Evolutionary conservation across 2,113 vertebrate species (phyloP).

Genomic region (Herpailurus yagouaroundi): DNA sequence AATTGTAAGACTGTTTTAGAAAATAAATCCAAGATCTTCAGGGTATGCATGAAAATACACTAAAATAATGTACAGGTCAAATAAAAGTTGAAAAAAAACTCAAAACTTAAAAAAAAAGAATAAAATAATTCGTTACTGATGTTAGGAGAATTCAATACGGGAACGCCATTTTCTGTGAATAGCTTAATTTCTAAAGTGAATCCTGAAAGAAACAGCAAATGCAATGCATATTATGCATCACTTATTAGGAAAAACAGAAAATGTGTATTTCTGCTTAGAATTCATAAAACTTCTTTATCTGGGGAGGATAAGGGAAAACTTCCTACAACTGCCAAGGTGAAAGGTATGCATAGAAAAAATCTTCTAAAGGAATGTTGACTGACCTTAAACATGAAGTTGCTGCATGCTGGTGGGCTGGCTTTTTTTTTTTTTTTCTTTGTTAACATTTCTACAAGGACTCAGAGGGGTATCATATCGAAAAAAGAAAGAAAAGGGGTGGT

Average conservation of each 20-base stretch:
- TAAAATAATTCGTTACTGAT: constrained; percentile 27
- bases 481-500: constrained; percentile 47
- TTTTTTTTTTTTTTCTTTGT: background rate
- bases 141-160: background rate
- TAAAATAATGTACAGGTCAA: constrained; percentile 24
- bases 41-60: constrained; percentile 29
- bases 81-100: background rate
- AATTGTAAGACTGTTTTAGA: constrained; percentile 36
- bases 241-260: constrained; percentile 48
- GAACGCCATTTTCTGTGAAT: constrained; percentile 23
- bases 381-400: background rate
- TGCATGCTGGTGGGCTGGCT: background rate
- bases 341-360: constrained; percentile 11
- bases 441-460: constrained; percentile 42
- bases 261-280: constrained; percentile 33
- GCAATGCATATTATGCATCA: background rate
- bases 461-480: constrained; percentile 24
- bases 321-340: background rate
- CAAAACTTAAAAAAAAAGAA: background rate
- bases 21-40: constrained; percentile 59
- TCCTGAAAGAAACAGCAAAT: constrained; percentile 55
- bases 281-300: constrained; percentile 1
- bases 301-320: background rate
- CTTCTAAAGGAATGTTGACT: constrained; percentile 28
- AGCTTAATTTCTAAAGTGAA: constrained; percentile 55